Percentiles rank a stretch among this genome's conserved stretches.
phyloP scores from a whole-genome alignment of 2,888 invertebrate species.

The Drosophila leonis region DNA sequence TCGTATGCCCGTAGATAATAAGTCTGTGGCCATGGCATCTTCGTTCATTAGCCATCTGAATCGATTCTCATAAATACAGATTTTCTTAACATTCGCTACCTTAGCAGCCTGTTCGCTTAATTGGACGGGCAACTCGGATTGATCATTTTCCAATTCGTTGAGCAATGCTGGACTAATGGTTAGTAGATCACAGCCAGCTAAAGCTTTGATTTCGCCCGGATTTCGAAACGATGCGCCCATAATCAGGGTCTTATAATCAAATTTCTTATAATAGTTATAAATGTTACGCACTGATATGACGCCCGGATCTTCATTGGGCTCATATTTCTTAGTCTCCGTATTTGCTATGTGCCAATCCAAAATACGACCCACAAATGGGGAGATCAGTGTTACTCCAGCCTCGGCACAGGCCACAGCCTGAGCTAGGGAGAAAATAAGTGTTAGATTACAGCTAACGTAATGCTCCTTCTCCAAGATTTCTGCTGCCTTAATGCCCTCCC shows the following conservation, averaged over 20 bases:
- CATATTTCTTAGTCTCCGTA: slow-evolving; percentile 92
- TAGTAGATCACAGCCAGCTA: slow-evolving; percentile 97
- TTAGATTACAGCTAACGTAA: slow-evolving; percentile 98
- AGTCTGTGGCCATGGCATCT: slow-evolving; percentile 99
- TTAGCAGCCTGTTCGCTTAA: slow-evolving; percentile 89
- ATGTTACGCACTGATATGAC: slow-evolving; percentile 97
- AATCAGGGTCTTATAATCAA: slow-evolving; percentile 97
- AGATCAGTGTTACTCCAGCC: slow-evolving; percentile 98
- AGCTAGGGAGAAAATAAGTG: slow-evolving; percentile 96
- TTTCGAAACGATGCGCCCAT: slow-evolving; percentile 99
- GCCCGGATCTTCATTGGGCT: slow-evolving; percentile 96
- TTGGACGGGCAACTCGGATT: slow-evolving; percentile 87
- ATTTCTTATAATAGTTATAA: slow-evolving; percentile 99
- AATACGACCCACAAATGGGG: slow-evolving; percentile 99
- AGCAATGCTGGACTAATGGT: slow-evolving; percentile 97
- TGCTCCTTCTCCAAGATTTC: slow-evolving; percentile 95
- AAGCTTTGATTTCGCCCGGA: slow-evolving; percentile 94
- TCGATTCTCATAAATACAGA: slow-evolving; percentile 91
- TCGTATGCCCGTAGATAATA: slow-evolving; percentile 97
- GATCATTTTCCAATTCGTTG: slow-evolving; percentile 92
- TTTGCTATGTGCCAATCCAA: slow-evolving; percentile 98
- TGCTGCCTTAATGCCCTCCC: slow-evolving; percentile 99
- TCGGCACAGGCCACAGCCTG: slow-evolving; percentile 99
- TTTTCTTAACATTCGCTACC: slow-evolving; percentile 89
- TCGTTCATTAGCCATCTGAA: slow-evolving; percentile 99